phyloP scores from a whole-genome alignment of 2,888 invertebrate species.

The Halictus quadricinctus region DNA sequence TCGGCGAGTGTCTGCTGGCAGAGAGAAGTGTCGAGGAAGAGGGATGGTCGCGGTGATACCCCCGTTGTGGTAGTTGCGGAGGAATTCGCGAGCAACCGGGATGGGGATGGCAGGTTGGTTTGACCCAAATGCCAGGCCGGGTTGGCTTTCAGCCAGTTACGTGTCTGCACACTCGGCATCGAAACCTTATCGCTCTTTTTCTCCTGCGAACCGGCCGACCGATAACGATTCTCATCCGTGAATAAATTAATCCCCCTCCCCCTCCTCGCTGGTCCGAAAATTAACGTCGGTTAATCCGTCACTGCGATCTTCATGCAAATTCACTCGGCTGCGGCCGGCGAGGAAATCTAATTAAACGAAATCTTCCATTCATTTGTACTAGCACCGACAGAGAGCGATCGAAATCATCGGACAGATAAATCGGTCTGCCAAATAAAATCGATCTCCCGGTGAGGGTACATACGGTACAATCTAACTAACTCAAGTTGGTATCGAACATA shows the following conservation, averaged over 20 bases:
- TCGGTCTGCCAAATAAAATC: background rate
- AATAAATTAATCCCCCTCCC: background rate
- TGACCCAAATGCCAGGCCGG: constrained; percentile 76
- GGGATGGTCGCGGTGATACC: background rate
- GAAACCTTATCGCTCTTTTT: constrained; percentile 13
- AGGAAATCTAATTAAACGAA: constrained; percentile 4
- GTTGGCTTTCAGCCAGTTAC: constrained; percentile 77
- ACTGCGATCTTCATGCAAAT: constrained; percentile 2
- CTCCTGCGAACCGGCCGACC: background rate
- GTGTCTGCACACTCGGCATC: constrained; percentile 66
- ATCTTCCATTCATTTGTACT: background rate
- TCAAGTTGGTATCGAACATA: background rate
- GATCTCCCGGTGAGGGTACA: background rate
- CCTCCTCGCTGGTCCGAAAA: background rate
- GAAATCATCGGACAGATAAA: background rate
- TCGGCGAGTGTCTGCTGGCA: background rate
- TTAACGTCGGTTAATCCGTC: constrained; percentile 4
- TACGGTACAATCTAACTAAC: background rate
- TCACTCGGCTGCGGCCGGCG: background rate
- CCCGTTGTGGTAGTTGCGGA: background rate
- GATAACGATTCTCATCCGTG: constrained; percentile 8
- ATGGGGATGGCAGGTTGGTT: constrained; percentile 48
- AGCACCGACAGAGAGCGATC: background rate
- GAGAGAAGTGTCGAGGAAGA: background rate
- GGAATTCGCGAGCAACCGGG: constrained; percentile 30